Evolutionary conservation across 2,797 vertebrate species (phyloP).

Genomic region (Sebastolobus alascanus): DNA sequence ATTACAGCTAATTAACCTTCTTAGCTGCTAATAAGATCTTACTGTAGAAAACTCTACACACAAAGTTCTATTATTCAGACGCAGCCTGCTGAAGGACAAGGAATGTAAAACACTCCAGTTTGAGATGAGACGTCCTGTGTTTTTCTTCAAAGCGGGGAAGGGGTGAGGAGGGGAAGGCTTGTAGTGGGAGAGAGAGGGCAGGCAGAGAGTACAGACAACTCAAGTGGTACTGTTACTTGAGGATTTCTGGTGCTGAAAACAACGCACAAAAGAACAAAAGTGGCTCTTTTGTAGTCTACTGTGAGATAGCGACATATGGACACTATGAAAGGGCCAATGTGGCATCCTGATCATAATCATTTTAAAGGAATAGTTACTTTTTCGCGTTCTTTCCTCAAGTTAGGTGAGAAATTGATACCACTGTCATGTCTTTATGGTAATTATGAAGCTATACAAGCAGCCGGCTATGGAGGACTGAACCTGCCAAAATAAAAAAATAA

Average conservation of each 20-base stretch:
- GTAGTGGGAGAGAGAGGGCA: conserved; percentile 27
- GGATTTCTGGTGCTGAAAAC: conserved; percentile 29
- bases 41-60: conserved; percentile 32
- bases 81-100: conserved; percentile 42
- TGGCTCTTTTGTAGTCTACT: neutral
- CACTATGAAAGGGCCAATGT: neutral
- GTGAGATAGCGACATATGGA: neutral
- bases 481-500: no score
- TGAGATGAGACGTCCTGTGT: conserved; percentile 62
- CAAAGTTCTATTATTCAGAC: conserved; percentile 43
- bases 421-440: neutral
- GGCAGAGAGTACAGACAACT: conserved; percentile 27
- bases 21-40: conserved; percentile 41
- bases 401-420: neutral
- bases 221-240: neutral
- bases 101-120: conserved; percentile 61
- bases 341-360: neutral
- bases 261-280: conserved; percentile 1
- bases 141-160: conserved; percentile 49
- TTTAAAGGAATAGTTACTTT: neutral
- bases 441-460: neutral
- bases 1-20: conserved; percentile 45
- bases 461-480: no score
- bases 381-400: neutral
- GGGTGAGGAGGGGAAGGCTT: conserved; percentile 18